Evolutionary conservation across 2,888 invertebrate genomes (phyloP).

Genomic region (Crematogaster levior): DNA sequence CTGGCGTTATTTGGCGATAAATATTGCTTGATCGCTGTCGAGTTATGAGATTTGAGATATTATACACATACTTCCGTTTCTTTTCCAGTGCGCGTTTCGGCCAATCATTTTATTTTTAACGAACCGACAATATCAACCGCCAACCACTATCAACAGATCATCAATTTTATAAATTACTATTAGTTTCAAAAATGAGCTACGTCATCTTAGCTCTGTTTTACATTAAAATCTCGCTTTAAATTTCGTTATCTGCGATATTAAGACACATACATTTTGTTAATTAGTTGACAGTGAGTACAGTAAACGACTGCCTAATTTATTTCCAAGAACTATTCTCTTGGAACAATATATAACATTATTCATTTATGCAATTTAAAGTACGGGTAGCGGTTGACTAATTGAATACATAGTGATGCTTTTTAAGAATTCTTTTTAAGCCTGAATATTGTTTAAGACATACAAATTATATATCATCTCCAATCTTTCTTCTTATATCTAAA

Average conservation of each 20-base stretch:
- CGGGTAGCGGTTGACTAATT: conserved; percentile 10
- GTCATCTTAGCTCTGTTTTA: conserved; percentile 13
- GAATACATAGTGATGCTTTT: conserved; percentile 6
- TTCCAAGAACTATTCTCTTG: conserved; percentile 19
- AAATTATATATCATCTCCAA: conserved; percentile 24
- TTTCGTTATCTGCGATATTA: conserved; percentile 21
- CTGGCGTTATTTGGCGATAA: conserved; percentile 8
- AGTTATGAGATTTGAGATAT: conserved; percentile 1
- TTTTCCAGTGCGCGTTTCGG: background rate
- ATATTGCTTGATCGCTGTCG: conserved; percentile 25
- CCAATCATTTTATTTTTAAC: conserved; percentile 7
- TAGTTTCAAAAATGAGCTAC: background rate
- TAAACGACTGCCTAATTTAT: conserved; percentile 33
- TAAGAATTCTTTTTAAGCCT: background rate
- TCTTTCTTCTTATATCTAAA: conserved; percentile 9
- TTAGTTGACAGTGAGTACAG: conserved; percentile 12
- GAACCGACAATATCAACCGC: conserved; percentile 12
- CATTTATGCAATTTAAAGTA: conserved; percentile 21
- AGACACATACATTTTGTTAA: conserved; percentile 13
- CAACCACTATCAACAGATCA: background rate
- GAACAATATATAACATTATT: conserved; percentile 10
- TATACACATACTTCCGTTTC: conserved; percentile 14
- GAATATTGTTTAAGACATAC: background rate
- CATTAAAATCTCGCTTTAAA: conserved; percentile 33
- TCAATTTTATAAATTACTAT: conserved; percentile 12